Evolutionary conservation across 2,113 vertebrate genomes (phyloP), one percentile per base, ranked within the genome.

Genomic region (Ciconia boyciana): DNA sequence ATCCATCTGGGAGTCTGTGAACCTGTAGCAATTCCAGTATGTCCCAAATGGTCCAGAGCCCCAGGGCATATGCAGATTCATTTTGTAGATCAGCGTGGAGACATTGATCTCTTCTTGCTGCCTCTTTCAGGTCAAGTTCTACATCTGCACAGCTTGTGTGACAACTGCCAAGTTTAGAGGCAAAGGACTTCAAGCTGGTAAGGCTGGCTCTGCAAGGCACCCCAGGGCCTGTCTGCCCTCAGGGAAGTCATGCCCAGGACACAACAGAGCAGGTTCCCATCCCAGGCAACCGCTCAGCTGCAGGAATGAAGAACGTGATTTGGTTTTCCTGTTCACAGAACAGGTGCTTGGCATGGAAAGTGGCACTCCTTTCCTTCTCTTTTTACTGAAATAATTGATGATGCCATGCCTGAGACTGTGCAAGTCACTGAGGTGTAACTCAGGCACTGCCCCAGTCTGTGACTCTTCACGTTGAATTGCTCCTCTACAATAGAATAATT

Each of bases 351-450:
- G 12, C 17, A 39, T 46, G 13, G 52, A 75, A 76, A 91, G 85
- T 48, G 52, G 44, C 85, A 93, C 72, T 91, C 86, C 83, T 96
- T 94, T 60, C 49, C 22, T 90, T 84, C 43, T 46, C 20, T 39
- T 80, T 75, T 58, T 41, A 17, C 34, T 81, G 72, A 61, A 85
- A 43, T 82, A 25, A 51, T 20, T 89, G 78, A 77, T 93, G 90
- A 91, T 83, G 46, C 28, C 48, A 52, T 20, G 70, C 86, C 90
- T 95, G 78, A 87, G 46, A 62, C 54, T 51, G 31, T 64, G 36
- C 28, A 90, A 96, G 57, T 92, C 95, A 94, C 52, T 26, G 46
- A 95, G 79, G 86, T 93, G 93, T 89, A 75, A 77, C 55, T 58
- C 18, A 20, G 89, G 71, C 11, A 3, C 81, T 94, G 34, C 18